phyloP scores from a whole-genome alignment of 1,140 invertebrate species.

The Acyrthosiphon pisum region DNA sequence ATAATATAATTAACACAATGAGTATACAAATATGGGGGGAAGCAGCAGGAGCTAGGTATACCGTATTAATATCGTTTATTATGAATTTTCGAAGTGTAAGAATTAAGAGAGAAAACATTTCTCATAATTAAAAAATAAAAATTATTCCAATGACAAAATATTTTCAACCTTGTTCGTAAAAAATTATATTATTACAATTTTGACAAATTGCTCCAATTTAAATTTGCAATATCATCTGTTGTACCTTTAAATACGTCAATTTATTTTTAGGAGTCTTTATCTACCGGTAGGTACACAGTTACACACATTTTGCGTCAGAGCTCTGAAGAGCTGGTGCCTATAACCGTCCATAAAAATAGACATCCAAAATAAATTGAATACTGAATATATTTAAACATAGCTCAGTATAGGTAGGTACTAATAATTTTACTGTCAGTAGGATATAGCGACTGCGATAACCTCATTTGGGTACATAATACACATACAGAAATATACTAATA shows the following conservation, averaged over 20 bases:
- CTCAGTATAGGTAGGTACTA: no score
- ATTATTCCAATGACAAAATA: not conserved
- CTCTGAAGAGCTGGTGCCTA: no score
- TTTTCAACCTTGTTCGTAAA: not conserved
- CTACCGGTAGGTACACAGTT: no score
- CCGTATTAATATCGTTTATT: not conserved
- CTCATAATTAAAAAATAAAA: not conserved
- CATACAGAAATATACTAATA: no score
- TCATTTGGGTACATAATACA: no score
- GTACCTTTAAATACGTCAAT: not conserved
- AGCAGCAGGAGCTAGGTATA: constrained; percentile 3
- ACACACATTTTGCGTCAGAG: not conserved
- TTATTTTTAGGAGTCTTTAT: not conserved
- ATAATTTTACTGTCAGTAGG: no score
- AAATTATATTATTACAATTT: not conserved
- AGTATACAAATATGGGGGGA: not conserved
- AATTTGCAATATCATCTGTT: not conserved
- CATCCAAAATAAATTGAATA: no score
- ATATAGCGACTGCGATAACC: no score
- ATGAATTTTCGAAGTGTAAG: not conserved
- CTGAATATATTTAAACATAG: no score
- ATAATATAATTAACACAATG: constrained; percentile 14
- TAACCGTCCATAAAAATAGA: no score
- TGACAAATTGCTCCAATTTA: not conserved
- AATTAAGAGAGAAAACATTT: constrained; percentile 28